Base-by-base conservation (phyloP, 2,113 vertebrate species). In the Ameiurus melas region DNA sequence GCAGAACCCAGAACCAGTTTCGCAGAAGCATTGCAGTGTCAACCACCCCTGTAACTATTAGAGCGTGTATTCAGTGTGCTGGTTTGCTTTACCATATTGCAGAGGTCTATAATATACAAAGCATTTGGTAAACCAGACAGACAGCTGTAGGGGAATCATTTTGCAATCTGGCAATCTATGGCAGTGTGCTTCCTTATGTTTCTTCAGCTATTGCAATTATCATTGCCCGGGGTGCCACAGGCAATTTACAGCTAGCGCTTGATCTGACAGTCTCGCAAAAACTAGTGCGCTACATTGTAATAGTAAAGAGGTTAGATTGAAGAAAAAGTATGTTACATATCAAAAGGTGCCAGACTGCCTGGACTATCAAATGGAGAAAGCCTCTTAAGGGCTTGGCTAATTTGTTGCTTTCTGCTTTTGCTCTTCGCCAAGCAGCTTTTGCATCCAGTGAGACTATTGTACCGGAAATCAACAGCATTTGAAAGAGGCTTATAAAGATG, bases 231-330 rank as follows among this genome's bases (percentile, higher is more conserved):
- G 90, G 89, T 89, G 91, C 92, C 92, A 91, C 70, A 39, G 88
- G 75, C 90, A 90, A 92, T 94, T 92, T 92, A 92, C 90, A 85
- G 80, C 89, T 88, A 83, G 64, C 57, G 75, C 73, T 89, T 53
- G 70, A 36, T 84, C 87, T 84, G 85, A 90, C 90, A 90, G 90
- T 10, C 82, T 88, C 88, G 90, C 90, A 81, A 80, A 79, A 87
- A 90, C 79, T 80, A 87, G 77, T 43, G 83, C 27, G 25, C 85
- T 64, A 47, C n/a, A 30, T 78, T 84, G 70, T 78, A 91, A 64
- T 53, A 84, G 66, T n/a, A 64, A 83, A 82, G 77, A 83, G 70
- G 27, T 47, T 58, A 80, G 57, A 47, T 68, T 66, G 22, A 39
- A 33, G 7, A 55, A 43, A 88, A 89, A 88, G 66, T 87, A 57